Percentiles rank a stretch among this genome's conserved stretches.
Conservation (phyloP, 2,888 invertebrate genomes). For the Caenorhabditis parvicauda region DNA sequence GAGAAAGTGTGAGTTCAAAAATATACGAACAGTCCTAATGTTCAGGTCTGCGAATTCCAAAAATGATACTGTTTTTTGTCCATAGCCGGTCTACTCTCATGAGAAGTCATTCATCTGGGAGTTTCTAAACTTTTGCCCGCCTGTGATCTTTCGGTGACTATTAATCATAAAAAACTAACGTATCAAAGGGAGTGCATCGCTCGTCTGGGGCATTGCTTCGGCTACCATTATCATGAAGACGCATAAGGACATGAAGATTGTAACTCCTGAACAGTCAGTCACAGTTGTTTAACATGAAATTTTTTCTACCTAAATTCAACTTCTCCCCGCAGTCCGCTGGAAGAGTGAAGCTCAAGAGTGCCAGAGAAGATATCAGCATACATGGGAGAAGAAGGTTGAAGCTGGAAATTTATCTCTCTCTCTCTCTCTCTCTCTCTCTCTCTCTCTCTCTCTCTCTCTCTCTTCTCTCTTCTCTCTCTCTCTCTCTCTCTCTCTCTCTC, state of each 20-base stretch:
- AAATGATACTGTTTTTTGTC: no score
- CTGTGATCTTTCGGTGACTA: background rate
- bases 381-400: constrained; percentile 99
- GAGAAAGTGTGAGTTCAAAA: no score
- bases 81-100: no score
- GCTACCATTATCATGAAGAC: constrained; percentile 97
- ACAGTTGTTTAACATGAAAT: background rate
- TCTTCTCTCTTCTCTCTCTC: background rate
- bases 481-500: constrained; percentile 1
- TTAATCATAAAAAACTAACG: constrained; percentile 39
- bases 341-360: constrained; percentile 92
- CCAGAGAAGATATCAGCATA: constrained; percentile 97
- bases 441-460: no score
- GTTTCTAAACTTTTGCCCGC: no score
- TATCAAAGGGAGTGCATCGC: constrained; percentile 93
- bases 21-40: no score
- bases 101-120: no score
- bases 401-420: no score
- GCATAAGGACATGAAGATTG: constrained; percentile 80
- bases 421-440: no score
- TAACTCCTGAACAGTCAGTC: constrained; percentile 48
- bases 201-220: constrained; percentile 96
- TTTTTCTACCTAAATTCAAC: constrained; percentile 80
- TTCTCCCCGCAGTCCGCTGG: constrained; percentile 99
- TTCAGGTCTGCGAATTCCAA: no score